Evolutionary conservation across 2,797 vertebrate genomes (phyloP), one percentile per base, ranked within the genome.

Genomic region (Periophthalmus magnuspinnatus): DNA sequence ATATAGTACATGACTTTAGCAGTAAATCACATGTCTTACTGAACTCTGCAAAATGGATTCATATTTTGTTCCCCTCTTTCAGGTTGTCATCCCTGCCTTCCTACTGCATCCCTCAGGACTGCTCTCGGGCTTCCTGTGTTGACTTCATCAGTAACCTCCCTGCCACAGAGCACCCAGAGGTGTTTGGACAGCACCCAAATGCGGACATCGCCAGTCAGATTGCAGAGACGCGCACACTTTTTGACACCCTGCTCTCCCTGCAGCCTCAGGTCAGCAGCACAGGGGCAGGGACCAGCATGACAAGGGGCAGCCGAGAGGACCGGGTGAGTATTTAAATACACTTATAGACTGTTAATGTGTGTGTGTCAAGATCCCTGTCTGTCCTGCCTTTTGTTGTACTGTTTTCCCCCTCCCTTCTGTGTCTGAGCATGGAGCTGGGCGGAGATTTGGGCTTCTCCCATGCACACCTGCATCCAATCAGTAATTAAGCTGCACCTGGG

Each of bases 121-220:
- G 96, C 2, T 70, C 89, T 36, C 87, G 93, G 79, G 80, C 90
- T 21, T 88, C 89, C 1, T 96, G 95, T 84, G 89, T 81, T 68
- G 92, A 95, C 2, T 92, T 91, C 48, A 94, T 96, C 75, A 88
- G 75, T 82, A 80, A 84, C 72, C 83, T 96, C 72, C 96, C 96
- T 0, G 0, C 90, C 71, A 89, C 92, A 57, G 96, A 96, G 69
- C 90, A 93, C 69, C 95, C 96, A 0, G 96, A 95, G 81, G 91
- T 95, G 76, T 96, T 97, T 52, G 96, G 96, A 21, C 95, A 95
- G 84, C 94, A 97, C 84, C 90, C 94, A 55, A 97, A 97, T 14
- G 95, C 96, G 0, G 95, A 96, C 22, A 94, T 96, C 13, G 94
- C 94, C 58, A 95, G 95, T 77, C 95, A 95, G 91, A 95, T 95